A percentile compares a stretch with the other conserved stretches of the same genome.
Evolutionary conservation across 2,113 vertebrate genomes (phyloP).

Genomic region (Leiothrix lutea): DNA sequence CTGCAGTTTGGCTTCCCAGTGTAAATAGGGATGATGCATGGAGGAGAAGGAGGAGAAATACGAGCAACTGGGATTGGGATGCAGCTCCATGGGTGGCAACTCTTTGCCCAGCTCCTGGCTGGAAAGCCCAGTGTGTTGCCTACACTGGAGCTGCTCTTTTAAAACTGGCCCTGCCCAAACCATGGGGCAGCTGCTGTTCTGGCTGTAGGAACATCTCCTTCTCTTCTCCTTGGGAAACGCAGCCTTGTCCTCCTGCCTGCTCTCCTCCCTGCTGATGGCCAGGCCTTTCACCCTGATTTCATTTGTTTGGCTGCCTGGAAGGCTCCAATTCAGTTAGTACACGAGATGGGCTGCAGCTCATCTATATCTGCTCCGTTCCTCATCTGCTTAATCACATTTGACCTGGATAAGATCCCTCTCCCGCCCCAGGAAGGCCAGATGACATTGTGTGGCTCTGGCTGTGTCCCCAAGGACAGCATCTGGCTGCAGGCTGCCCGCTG

Average conservation of each 20-base stretch:
- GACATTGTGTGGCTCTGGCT: constrained; percentile 13
- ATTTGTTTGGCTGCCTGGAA: constrained; percentile 40
- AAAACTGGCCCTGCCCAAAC: not conserved
- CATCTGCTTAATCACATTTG: constrained; percentile 47
- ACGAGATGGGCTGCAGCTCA: not conserved
- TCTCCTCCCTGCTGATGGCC: not conserved
- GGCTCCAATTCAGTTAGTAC: constrained; percentile 51
- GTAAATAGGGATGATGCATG: constrained; percentile 40
- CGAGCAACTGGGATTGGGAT: not conserved
- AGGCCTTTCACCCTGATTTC: constrained; percentile 40
- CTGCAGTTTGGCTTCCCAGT: constrained; percentile 55
- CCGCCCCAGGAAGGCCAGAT: not conserved
- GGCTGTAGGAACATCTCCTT: constrained; percentile 24
- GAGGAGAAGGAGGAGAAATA: constrained; percentile 42
- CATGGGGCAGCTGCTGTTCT: not conserved
- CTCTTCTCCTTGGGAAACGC: not conserved
- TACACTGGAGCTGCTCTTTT: constrained; percentile 23
- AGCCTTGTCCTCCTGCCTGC: not conserved
- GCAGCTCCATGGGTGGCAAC: not conserved
- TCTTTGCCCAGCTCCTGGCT: not conserved
- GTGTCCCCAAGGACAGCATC: not conserved
- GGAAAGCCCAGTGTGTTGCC: not conserved
- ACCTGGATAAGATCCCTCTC: constrained; percentile 46
- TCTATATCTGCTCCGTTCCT: constrained; percentile 28
- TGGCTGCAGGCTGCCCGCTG: not conserved